Evolutionary conservation across 2,113 vertebrate genomes (phyloP).

Genomic region (Pseudopodoces humilis): DNA sequence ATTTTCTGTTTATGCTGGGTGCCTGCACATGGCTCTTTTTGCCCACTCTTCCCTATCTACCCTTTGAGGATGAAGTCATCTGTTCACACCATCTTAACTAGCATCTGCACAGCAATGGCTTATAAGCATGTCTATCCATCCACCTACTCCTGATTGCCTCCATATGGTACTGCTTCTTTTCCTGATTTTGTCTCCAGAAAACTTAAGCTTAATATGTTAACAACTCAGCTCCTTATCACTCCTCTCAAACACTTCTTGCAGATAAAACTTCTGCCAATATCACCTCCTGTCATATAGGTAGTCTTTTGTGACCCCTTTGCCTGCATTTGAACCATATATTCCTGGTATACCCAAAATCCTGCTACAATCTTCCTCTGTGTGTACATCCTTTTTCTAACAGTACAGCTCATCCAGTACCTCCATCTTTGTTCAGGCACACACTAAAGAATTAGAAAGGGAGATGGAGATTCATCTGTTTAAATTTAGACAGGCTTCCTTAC

Average conservation of each 20-base stretch:
- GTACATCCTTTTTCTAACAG: not conserved
- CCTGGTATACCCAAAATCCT: not conserved
- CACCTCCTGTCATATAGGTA: not conserved
- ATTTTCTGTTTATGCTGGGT: constrained; percentile 27
- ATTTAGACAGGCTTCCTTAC: constrained; percentile 43
- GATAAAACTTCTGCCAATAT: not conserved
- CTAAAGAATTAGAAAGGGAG: constrained; percentile 24
- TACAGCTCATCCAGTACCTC: not conserved
- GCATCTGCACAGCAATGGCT: constrained; percentile 62
- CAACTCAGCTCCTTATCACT: constrained; percentile 50
- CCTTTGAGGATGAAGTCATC: constrained; percentile 62
- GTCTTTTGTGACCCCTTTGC: not conserved
- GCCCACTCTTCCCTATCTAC: constrained; percentile 56
- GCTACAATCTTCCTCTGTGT: not conserved
- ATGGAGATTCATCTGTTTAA: constrained; percentile 37
- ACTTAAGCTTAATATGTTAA: constrained; percentile 65
- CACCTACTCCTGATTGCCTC: constrained; percentile 56
- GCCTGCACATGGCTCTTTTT: constrained; percentile 38
- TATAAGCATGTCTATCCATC: constrained; percentile 62
- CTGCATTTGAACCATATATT: not conserved
- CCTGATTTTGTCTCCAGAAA: constrained; percentile 76
- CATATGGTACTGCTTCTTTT: constrained; percentile 76
- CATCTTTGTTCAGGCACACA: constrained; percentile 3
- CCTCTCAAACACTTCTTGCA: constrained; percentile 34
- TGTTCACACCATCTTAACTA: constrained; percentile 63